These are phyloP conservation scores for Agelas oroides DNA, from an alignment of 37 sponge, comb jelly and placozoan species.

Conservation along the genomic window DNA sequence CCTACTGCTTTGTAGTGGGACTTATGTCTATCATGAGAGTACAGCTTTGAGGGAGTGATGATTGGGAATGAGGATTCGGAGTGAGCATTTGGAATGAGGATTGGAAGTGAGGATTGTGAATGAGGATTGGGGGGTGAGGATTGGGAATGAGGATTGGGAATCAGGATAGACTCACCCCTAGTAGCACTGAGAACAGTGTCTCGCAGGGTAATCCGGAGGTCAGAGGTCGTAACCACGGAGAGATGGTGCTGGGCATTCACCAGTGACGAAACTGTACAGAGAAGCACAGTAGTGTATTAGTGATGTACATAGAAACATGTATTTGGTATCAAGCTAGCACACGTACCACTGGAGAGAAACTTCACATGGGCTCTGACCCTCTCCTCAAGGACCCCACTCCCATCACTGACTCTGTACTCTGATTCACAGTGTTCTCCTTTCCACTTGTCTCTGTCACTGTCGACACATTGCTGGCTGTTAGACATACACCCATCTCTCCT, in stretches of 20 bases:
- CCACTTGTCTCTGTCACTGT: background rate
- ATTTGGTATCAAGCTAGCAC: too few species aligned
- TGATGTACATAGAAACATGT: too few species aligned
- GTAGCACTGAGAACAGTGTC: slow-evolving; percentile 43
- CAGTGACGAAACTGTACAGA: slow-evolving; percentile 21
- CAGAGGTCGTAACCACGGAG: slow-evolving; percentile 14
- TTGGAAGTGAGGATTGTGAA: background rate
- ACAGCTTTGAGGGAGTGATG: too few species aligned
- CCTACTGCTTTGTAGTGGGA: too few species aligned
- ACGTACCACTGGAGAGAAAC: slow-evolving; percentile 37
- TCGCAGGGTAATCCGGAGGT: slow-evolving; percentile 21
- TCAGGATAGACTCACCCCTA: slow-evolving; percentile 7
- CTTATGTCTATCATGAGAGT: too few species aligned
- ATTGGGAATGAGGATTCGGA: too few species aligned
- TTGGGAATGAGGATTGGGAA: background rate
- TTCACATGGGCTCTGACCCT: slow-evolving; percentile 24
- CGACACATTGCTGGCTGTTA: too few species aligned
- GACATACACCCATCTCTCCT: too few species aligned
- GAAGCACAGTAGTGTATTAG: too few species aligned
- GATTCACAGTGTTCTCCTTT: background rate
- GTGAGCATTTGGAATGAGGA: too few species aligned
- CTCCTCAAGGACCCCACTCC: background rate
- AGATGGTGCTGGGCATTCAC: slow-evolving; percentile 7
- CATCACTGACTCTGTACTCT: background rate
- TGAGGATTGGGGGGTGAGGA: background rate